Evolutionary conservation across 2,797 vertebrate genomes (phyloP), one percentile per base, ranked within the genome.

Genomic region (Malacoraja senta): DNA sequence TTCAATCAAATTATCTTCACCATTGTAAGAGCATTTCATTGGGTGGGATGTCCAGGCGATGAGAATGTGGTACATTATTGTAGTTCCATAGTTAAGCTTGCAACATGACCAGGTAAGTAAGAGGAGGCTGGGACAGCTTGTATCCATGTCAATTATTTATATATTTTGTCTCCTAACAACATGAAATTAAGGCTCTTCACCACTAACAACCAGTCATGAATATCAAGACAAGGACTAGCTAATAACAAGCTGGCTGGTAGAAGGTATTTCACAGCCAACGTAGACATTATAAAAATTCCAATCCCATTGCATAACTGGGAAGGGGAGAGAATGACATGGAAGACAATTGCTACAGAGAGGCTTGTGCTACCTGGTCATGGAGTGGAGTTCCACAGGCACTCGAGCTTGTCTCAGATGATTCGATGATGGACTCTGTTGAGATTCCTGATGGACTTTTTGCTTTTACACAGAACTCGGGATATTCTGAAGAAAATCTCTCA

Each of bases 391-490:
- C 96, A 93, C 97, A 97, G 2, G 96, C 97, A 35, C 95, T 96
- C 93, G 96, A 97, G 74, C 96, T 94, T 8, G 95, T 95, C 65
- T 79, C 93, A 1, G 93, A 58, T 38, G 74, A 63, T 93, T 97
- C 97, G 0, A 96, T 81, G 93, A 95, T 96, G 94, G 96, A 96
- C 94, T 96, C 96, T 94, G 94, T 95, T 93, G 93, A 94, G 94
- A 96, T 95, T 78, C 95, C 65, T 0, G 96, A 94, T 94, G 97
- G 94, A 81, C 96, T 94, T 95, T 96, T 97, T 93, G 96, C 96
- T 95, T 97, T 97, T 91, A 97, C 86, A 94, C 97, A 97, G 94
- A 95, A 97, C 92, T 97, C 97, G 0, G 97, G 97, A 94, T 97
- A 97, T 92, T 97, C 97, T 13, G 96, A 93, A 95, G 95, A 96